Evolutionary conservation across 2,888 invertebrate genomes (phyloP).

Genomic region (Dasysyrphus albostriatus): DNA sequence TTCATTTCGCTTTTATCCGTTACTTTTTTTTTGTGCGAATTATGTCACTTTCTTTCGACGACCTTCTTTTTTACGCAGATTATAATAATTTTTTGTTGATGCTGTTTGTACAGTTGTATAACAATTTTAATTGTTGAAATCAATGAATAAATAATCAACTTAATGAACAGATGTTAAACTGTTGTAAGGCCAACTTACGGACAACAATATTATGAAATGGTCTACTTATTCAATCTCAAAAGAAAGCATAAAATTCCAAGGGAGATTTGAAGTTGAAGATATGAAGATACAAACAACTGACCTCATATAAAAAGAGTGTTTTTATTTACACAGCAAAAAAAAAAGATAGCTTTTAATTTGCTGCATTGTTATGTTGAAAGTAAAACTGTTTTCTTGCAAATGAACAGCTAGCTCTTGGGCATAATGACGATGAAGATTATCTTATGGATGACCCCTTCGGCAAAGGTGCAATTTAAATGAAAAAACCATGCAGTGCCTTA

Average conservation of each 20-base stretch:
- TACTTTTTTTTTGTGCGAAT: background rate
- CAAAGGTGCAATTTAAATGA: conserved; percentile 37
- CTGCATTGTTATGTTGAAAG: conserved; percentile 55
- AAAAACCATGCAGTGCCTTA: conserved; percentile 22
- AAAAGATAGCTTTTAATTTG: conserved; percentile 4
- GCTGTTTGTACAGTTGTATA: conserved; percentile 51
- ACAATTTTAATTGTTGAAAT: conserved; percentile 38
- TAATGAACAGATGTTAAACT: conserved; percentile 18
- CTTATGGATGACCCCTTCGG: conserved; percentile 53
- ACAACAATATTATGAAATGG: conserved; percentile 57
- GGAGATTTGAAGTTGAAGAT: background rate
- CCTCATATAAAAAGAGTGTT: background rate
- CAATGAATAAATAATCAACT: conserved; percentile 28
- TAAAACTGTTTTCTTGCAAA: conserved; percentile 8
- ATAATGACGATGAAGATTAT: background rate
- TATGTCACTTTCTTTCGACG: conserved; percentile 28
- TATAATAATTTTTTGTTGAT: background rate
- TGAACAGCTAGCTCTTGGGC: background rate
- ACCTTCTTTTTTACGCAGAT: conserved; percentile 1
- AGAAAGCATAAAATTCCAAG: conserved; percentile 47
- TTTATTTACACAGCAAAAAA: conserved; percentile 1
- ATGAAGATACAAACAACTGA: conserved; percentile 12
- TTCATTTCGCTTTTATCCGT: conserved; percentile 1
- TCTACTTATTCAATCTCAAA: conserved; percentile 51
- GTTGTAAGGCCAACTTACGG: conserved; percentile 10